These are phyloP conservation scores for Cheilosia pagana DNA, from an alignment of 2,888 invertebrate genomes.

Conservation along the genomic window DNA sequence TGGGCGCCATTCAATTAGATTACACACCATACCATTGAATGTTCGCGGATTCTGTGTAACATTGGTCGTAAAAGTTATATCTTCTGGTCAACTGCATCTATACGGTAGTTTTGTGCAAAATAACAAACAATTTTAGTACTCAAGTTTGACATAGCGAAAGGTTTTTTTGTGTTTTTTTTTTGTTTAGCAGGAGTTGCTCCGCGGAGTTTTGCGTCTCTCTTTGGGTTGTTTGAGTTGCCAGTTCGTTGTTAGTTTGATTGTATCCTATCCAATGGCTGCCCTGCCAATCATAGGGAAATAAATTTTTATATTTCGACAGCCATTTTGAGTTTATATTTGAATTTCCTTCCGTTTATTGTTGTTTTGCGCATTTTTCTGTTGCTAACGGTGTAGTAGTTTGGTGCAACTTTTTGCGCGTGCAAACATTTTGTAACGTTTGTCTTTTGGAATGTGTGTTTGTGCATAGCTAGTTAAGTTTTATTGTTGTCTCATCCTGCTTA, in stretches of 20 bases:
- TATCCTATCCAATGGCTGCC: background rate
- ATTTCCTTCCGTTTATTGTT: conserved; percentile 50
- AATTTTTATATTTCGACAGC: conserved; percentile 64
- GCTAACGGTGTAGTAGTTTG: conserved; percentile 4
- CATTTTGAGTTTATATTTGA: conserved; percentile 67
- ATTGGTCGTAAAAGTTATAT: conserved; percentile 56
- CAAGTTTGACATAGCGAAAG: conserved; percentile 53
- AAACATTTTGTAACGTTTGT: conserved; percentile 55
- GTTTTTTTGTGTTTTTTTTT: conserved; percentile 29
- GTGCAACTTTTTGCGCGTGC: conserved; percentile 18
- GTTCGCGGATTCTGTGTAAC: conserved; percentile 8
- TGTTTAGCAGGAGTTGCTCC: background rate
- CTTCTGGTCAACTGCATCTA: conserved; percentile 54
- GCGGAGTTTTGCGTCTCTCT: background rate
- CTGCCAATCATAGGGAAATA: conserved; percentile 55
- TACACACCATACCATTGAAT: conserved; percentile 2
- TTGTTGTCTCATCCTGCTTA: conserved; percentile 8
- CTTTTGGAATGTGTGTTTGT: conserved; percentile 14
- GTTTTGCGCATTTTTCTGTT: background rate
- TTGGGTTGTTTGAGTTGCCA: background rate
- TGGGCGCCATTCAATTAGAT: conserved; percentile 65
- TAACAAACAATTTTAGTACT: conserved; percentile 52
- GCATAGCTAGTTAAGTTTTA: conserved; percentile 29
- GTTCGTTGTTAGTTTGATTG: conserved; percentile 4
- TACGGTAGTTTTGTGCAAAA: conserved; percentile 31